Evolutionary conservation across 2,797 vertebrate genomes (phyloP).

Genomic region (Pogoniulus pusillus): DNA sequence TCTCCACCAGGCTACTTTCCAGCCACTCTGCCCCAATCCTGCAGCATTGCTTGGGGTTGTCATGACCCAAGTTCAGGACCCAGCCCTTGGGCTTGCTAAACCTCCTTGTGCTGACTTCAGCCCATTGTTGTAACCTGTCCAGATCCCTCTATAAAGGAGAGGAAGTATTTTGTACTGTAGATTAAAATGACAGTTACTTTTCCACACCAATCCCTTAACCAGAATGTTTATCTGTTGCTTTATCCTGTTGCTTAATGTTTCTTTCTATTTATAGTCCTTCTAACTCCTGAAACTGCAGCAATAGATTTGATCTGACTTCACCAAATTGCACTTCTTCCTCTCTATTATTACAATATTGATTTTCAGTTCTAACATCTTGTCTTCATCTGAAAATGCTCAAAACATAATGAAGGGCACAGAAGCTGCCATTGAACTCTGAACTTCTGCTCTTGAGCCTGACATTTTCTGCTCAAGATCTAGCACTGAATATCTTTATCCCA

Average conservation of each 20-base stretch:
- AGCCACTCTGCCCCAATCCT: no score
- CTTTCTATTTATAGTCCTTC: background rate
- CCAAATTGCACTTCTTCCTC: background rate
- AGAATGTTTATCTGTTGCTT: background rate
- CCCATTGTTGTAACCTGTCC: no score
- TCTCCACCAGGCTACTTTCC: no score
- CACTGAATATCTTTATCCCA: background rate
- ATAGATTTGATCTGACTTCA: background rate
- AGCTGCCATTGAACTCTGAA: background rate
- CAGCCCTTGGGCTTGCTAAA: no score
- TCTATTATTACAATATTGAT: background rate
- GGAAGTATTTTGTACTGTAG: background rate
- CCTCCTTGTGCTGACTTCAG: no score
- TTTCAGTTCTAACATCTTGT: accelerated
- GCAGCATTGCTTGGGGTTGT: no score
- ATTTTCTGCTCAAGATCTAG: background rate
- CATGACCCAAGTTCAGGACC: no score
- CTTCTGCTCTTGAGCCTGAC: background rate
- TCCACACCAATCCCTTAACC: background rate
- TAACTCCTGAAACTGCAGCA: background rate
- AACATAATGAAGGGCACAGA: background rate
- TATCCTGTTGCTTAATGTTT: background rate
- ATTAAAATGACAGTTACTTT: background rate
- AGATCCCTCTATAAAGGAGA: background rate
- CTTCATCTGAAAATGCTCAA: background rate